Evolutionary conservation across 2,113 vertebrate species (phyloP).

Genomic region (Trematocara stigmaticum): DNA sequence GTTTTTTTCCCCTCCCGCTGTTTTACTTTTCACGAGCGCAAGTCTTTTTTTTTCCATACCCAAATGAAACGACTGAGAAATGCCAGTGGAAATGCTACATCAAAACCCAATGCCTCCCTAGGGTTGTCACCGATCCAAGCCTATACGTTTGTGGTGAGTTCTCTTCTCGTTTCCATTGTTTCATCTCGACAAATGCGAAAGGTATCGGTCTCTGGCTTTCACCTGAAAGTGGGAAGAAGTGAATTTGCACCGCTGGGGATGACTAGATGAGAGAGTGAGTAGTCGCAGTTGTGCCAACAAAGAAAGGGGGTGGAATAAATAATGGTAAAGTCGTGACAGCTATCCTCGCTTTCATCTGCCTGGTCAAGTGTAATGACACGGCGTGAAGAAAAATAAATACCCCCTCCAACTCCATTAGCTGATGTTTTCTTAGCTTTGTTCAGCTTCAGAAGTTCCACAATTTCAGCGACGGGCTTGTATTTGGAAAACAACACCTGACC

Average conservation of each 20-base stretch:
- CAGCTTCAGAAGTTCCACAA: background rate
- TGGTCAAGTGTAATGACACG: conserved; percentile 41
- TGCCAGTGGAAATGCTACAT: conserved; percentile 67
- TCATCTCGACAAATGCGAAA: background rate
- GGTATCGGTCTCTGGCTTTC: background rate
- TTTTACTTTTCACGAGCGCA: background rate
- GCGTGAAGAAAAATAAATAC: background rate
- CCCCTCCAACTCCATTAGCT: background rate
- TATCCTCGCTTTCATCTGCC: conserved; percentile 1
- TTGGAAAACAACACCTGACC: conserved; percentile 8
- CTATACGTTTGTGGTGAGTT: conserved; percentile 66
- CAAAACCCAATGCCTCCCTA: conserved; percentile 73
- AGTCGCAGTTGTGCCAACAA: background rate
- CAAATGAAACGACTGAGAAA: conserved; percentile 54
- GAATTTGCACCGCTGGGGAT: background rate
- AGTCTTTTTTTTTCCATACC: background rate
- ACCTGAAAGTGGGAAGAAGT: background rate
- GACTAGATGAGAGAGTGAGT: background rate
- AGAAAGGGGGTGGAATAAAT: background rate
- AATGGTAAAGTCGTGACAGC: conserved; percentile 37
- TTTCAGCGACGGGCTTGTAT: background rate
- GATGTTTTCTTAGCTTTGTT: background rate
- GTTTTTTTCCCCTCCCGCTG: background rate
- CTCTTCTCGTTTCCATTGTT: background rate
- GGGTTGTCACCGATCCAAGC: conserved; percentile 50